These are phyloP conservation scores for Thunnus maccoyii DNA, from an alignment of 2,113 vertebrate genomes.

Conservation along the genomic window DNA sequence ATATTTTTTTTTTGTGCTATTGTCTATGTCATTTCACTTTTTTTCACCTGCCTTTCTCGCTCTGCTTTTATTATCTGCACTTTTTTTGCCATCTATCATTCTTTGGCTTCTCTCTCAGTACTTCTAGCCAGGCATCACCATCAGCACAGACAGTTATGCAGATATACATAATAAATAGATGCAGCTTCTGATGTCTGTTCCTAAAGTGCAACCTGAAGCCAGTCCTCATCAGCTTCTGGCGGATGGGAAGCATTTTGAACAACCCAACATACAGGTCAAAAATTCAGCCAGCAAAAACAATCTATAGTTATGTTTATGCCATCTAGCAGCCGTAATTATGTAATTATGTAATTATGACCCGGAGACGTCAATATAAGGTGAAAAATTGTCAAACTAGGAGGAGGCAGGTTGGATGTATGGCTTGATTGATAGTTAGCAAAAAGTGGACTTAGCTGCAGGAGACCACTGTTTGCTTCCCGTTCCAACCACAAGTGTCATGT, in stretches of 20 bases:
- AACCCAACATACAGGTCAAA: no score
- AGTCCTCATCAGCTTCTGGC: background rate
- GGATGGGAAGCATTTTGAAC: constrained; percentile 27
- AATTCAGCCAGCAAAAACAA: no score
- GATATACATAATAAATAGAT: constrained; percentile 26
- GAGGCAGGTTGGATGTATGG: no score
- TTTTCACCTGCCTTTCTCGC: background rate
- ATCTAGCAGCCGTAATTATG: no score
- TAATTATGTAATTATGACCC: no score
- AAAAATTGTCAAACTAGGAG: no score
- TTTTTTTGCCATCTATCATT: background rate
- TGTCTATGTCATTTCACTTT: background rate
- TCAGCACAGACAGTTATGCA: background rate
- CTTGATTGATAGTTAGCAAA: no score
- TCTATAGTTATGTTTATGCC: no score
- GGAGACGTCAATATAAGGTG: no score
- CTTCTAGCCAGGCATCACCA: background rate
- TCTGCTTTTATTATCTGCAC: background rate
- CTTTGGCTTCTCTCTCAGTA: background rate
- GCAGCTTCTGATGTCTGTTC: constrained; percentile 32
- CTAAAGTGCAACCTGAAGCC: constrained; percentile 14
- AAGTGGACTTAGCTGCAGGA: no score
- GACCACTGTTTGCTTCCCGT: no score
- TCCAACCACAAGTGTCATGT: no score
- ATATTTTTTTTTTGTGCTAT: background rate